phyloP scores from a whole-genome alignment of 2,888 invertebrate species.

The Augochlorella aurata region DNA sequence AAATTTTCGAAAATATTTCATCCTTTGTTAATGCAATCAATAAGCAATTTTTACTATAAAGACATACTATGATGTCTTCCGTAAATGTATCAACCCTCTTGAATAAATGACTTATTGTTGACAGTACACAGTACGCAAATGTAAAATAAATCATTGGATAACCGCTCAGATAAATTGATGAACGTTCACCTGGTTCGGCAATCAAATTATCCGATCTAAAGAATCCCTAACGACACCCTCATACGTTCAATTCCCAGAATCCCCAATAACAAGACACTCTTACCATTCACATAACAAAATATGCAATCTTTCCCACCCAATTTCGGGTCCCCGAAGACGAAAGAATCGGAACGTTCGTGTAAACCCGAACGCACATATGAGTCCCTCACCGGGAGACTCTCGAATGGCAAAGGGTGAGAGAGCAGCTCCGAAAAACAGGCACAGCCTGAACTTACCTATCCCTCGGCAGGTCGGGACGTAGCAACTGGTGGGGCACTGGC shows the following conservation, averaged over 20 bases:
- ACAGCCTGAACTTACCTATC: slow-evolving; percentile 46
- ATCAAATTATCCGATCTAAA: not conserved
- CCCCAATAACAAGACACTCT: not conserved
- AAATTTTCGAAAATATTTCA: too few species aligned
- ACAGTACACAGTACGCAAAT: not conserved
- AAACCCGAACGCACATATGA: slow-evolving; percentile 38
- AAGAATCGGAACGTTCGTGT: slow-evolving; percentile 27
- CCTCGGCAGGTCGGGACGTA: slow-evolving; percentile 46
- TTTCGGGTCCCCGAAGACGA: slow-evolving; percentile 33
- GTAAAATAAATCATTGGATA: not conserved
- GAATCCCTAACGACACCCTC: not conserved
- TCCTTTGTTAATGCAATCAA: too few species aligned
- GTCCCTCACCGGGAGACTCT: slow-evolving; percentile 3
- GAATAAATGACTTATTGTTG: not conserved
- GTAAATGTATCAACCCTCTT: not conserved
- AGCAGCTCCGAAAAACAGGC: slow-evolving; percentile 36
- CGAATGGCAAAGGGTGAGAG: slow-evolving; percentile 23
- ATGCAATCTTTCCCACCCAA: slow-evolving; percentile 32
- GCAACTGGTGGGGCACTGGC: slow-evolving; percentile 42
- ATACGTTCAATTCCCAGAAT: not conserved
- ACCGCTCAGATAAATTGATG: not conserved
- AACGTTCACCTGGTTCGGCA: not conserved
- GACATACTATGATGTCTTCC: too few species aligned
- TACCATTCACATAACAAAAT: slow-evolving; percentile 34
- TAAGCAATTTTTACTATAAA: too few species aligned